phyloP scores from a whole-genome alignment of 2,113 vertebrate genomes.

The Hippocampus comes region DNA sequence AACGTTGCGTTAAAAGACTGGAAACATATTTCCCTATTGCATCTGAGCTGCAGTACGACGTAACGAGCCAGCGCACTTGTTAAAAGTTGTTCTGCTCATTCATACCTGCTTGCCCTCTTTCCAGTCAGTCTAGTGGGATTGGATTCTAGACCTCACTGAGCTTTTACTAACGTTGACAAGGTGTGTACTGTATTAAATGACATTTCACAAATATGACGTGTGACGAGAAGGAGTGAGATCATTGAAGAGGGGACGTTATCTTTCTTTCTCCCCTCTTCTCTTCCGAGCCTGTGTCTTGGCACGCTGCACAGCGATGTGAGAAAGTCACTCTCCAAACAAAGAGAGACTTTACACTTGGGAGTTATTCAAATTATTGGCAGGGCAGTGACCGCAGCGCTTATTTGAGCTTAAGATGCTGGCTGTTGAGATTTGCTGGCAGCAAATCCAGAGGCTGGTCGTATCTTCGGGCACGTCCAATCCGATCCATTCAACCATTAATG shows the following conservation, averaged over 20 bases:
- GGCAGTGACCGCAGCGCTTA: constrained; percentile 57
- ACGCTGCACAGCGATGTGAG: constrained; percentile 35
- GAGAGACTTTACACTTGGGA: constrained; percentile 36
- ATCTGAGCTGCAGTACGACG: constrained; percentile 50
- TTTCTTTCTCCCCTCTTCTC: constrained; percentile 4
- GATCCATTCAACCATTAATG: constrained; percentile 73
- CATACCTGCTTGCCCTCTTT: constrained; percentile 21
- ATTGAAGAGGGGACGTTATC: constrained; percentile 10
- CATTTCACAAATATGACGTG: constrained; percentile 20
- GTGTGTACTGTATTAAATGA: constrained; percentile 22
- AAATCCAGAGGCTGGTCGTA: constrained; percentile 52
- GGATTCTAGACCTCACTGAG: constrained; percentile 40
- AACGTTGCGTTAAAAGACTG: constrained; percentile 38
- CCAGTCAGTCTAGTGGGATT: constrained; percentile 21
- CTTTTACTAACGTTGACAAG: constrained; percentile 30
- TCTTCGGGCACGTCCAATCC: constrained; percentile 67
- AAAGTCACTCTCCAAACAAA: constrained; percentile 42
- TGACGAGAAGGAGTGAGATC: constrained; percentile 23
- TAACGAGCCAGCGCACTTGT: constrained; percentile 52
- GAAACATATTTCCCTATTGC: constrained; percentile 45
- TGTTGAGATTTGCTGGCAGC: constrained; percentile 51
- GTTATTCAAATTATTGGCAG: constrained; percentile 45
- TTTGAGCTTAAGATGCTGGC: constrained; percentile 58
- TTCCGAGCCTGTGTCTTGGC: constrained; percentile 13
- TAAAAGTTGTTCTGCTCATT: constrained; percentile 42